Percentiles rank a stretch among this genome's conserved stretches.
phyloP scores from a whole-genome alignment of 2,797 vertebrate genomes.

The Acipenser oxyrinchus region DNA sequence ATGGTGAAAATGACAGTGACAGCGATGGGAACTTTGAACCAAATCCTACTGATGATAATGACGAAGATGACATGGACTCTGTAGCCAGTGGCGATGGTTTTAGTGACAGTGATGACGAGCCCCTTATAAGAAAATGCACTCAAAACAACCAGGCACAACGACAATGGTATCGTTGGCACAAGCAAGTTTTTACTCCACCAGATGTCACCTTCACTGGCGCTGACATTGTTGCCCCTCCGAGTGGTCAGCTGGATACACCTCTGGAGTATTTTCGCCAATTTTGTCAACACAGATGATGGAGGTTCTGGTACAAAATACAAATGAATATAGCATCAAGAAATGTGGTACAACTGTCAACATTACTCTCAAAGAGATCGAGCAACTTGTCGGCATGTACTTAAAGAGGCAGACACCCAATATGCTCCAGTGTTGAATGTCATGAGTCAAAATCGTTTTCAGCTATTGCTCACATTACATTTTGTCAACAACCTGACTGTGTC shows the following conservation, averaged over 20 bases:
- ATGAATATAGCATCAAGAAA: background rate
- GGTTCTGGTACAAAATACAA: background rate
- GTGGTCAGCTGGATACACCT: background rate
- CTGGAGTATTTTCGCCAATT: background rate
- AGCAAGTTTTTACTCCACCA: background rate
- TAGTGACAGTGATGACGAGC: slow-evolving; percentile 8
- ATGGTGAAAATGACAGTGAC: background rate
- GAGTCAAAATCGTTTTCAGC: no score
- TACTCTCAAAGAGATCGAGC: background rate
- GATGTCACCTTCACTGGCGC: background rate
- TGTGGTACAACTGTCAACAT: background rate
- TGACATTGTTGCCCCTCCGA: background rate
- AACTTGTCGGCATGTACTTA: background rate
- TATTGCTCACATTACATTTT: no score
- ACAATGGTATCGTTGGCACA: slow-evolving; percentile 7
- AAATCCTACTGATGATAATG: slow-evolving; percentile 12
- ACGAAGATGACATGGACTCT: slow-evolving; percentile 11
- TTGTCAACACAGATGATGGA: background rate
- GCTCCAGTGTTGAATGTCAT: no score
- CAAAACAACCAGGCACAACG: background rate
- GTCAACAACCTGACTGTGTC: no score
- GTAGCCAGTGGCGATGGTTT: background rate
- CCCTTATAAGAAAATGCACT: background rate
- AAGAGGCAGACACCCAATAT: background rate
- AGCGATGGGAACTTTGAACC: no score